Evolutionary conservation across 2,113 vertebrate species (phyloP).

Genomic region (Scytalopus superciliaris): DNA sequence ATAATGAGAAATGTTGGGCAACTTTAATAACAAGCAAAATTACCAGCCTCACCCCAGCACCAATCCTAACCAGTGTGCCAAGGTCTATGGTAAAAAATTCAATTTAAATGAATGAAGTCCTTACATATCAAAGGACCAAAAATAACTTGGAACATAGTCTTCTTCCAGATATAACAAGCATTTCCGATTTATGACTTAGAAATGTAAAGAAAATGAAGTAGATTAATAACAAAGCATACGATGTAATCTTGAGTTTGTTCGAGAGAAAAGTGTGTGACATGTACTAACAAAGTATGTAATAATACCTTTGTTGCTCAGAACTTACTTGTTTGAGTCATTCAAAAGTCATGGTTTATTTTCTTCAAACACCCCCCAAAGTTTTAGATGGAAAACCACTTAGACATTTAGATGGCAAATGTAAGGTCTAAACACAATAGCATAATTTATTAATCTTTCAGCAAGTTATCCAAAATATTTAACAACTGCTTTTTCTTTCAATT

Average conservation of each 20-base stretch:
- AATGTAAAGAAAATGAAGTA: conserved; percentile 59
- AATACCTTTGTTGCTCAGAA: conserved; percentile 9
- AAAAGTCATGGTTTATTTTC: conserved; percentile 6
- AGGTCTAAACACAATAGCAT: conserved; percentile 41
- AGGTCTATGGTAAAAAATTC: conserved; percentile 33
- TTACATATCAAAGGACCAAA: conserved; percentile 55
- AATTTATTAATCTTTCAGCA: conserved; percentile 56
- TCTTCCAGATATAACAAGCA: conserved; percentile 62
- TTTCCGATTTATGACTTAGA: conserved; percentile 55
- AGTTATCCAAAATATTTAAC: conserved; percentile 50
- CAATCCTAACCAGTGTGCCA: conserved; percentile 17
- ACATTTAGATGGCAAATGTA: conserved; percentile 32
- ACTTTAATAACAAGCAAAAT: conserved; percentile 39
- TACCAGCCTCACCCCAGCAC: conserved; percentile 25
- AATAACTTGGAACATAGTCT: conserved; percentile 59
- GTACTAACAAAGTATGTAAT: not conserved
- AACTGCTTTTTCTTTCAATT: conserved; percentile 51
- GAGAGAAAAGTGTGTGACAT: not conserved
- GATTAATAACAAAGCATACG: conserved; percentile 54
- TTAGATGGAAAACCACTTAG: conserved; percentile 25
- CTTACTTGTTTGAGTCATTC: not conserved
- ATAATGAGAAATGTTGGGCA: conserved; percentile 34
- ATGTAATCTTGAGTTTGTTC: conserved; percentile 49
- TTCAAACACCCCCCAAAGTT: conserved; percentile 19
- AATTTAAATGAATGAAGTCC: conserved; percentile 45